Evolutionary conservation across 2,888 invertebrate species (phyloP), one percentile per base, ranked within the genome.

Genomic region (Drosophila demipolita): DNA sequence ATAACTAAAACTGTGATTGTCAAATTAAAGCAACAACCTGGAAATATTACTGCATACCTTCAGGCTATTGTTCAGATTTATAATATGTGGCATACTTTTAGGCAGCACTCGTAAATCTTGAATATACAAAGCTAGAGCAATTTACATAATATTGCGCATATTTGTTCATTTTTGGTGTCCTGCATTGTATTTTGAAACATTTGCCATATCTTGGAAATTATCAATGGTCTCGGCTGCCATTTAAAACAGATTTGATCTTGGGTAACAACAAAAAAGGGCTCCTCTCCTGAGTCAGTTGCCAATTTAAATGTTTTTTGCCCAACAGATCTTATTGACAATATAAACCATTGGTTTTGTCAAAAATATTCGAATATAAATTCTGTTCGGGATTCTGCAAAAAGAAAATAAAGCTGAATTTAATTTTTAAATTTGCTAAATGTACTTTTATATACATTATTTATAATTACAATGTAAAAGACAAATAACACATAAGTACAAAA

Each of bases 41-140:
- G 0, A 17, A 36, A 26, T 11, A 4, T 12, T 32, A 8, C 20
- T 40, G 66, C 59, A 60, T 60, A 57, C 66, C 53, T n/a, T 5
- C 23, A 3, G 26, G 50, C 49, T 3, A 6, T 1, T 20, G 4
- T 1, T 6, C 0, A 1, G 0, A 57, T 0, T 8, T 15, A 7
- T 6, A 38, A 42, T 17, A 3, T 8, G 12, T 32, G 33, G 50
- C 62, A 50, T 50, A 68, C 54, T 59, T 38, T 48, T 11, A 3
- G 40, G 67, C 60, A 3, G 35, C 0, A 0, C 0, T 0, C 3
- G 1, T 2, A 7, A 64, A 26, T 45, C 3, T 12, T 3, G 1
- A 20, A 12, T 12, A 20, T 7, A 3, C 42, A 11, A 42, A 20
- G 1, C 12, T 1, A 20, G 1, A 20, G 12, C 7, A 12, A 20